Base-by-base conservation (phyloP, 2,888 invertebrate genomes). In the Drosophila macrothrix region DNA sequence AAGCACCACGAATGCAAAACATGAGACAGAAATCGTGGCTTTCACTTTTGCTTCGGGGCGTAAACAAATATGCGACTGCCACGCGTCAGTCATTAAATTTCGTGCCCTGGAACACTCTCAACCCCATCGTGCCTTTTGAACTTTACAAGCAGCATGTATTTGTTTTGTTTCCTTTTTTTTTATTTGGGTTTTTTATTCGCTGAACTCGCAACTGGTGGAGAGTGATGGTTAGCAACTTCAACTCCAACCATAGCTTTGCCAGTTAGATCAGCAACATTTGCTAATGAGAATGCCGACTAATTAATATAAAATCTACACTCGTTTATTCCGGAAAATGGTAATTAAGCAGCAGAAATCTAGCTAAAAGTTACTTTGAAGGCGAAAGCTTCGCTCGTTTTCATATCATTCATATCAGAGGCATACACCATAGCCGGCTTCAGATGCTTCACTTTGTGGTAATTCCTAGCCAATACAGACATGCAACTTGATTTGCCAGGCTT, bases 11-110 rank as follows among this genome's bases (percentile, higher is more conserved):
- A 67, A 58, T 53, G 73, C 65, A 49, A 69, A 80, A 79, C 77
- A 60, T 73, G 76, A 70, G 69, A 76, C 66, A 62, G 46, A 65
- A 69, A 58, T 46, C 37, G 46, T 52, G 58, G 65, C 67, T 39
- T 62, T 71, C 50, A 67, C 60, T 70, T 68, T 76, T 63, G 72
- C 83, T 70, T 59, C 62, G 71, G 71, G 84, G 80, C 80, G 77
- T 68, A 84, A 76, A 76, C 82, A 83, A 83, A 87, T 76, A 87
- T 68, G 65, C 67, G 74, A 65, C 59, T 67, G 82, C 69, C 87
- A 87, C 88, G 83, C 82, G 88, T 76, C 77, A 76, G 84, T 83
- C 88, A 82, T 83, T 83, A 87, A 87, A 83, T 75, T 67, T 50
- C 58, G 59, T 78, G 67, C 61, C 62, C 64, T 19, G 66, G 7